Evolutionary conservation across 2,113 vertebrate genomes (phyloP).

Genomic region (Sakesphorus luctuosus): DNA sequence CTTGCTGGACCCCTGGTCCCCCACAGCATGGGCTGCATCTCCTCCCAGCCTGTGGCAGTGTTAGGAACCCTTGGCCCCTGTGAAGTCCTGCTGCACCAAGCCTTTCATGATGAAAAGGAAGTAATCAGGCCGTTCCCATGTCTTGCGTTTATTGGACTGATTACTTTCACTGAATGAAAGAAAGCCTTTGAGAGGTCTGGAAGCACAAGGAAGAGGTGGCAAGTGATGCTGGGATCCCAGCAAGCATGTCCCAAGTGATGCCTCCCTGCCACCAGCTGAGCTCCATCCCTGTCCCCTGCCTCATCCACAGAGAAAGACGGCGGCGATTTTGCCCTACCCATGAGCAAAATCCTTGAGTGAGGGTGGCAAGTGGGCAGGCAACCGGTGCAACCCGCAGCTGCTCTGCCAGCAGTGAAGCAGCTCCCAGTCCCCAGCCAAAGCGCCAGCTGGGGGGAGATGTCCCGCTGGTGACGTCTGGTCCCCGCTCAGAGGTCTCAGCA

Average conservation of each 20-base stretch:
- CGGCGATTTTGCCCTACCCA: background rate
- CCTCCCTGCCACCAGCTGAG: background rate
- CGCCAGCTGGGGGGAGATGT: background rate
- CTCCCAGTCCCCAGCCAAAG: background rate
- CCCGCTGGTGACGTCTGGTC: background rate
- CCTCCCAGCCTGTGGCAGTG: fast-evolving
- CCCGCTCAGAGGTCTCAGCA: background rate
- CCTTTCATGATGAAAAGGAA: conserved; percentile 11
- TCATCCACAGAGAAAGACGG: background rate
- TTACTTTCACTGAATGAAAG: background rate
- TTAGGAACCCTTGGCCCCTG: background rate
- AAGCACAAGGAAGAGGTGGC: background rate
- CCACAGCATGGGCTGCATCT: background rate
- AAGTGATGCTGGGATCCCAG: background rate
- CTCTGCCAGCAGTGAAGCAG: background rate
- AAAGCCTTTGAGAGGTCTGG: conserved; percentile 14
- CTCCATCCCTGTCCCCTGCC: background rate
- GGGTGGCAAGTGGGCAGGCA: background rate
- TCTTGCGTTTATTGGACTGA: background rate
- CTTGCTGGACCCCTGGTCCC: fast-evolving
- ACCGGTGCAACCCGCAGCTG: fast-evolving
- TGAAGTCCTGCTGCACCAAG: background rate
- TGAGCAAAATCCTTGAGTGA: background rate
- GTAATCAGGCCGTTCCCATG: background rate
- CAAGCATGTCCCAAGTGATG: background rate